Evolutionary conservation across 2,797 vertebrate genomes (phyloP), one percentile per base, ranked within the genome.

Genomic region (Tinamus major): DNA sequence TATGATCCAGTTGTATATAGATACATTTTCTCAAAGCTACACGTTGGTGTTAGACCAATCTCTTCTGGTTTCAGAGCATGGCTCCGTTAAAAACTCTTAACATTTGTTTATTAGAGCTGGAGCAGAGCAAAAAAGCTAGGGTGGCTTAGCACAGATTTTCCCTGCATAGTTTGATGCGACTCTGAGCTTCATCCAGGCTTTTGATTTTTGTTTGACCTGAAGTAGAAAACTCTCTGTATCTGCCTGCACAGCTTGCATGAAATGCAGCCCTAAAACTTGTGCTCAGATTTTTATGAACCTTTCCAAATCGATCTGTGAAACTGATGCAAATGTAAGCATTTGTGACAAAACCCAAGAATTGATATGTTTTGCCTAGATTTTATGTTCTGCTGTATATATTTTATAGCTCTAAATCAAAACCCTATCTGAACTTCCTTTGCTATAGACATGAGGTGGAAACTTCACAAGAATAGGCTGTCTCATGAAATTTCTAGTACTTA

Each of bases 11-110:
- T 69, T 1, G 1, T 67, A 86, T 82, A 79, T 76, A 74, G 94
- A 81, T 27, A 63, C 27, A 11, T 89, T 63, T 72, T 92, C 79
- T 61, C 61, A 61, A 82, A 87, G 87, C 80, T 86, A 56, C 85
- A 64, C 13, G 0, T 67, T 21, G 37, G 51, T 83, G 77, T 8
- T 33, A 33, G 77, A 82, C 67, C 77, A 82, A 59, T 79, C 49
- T 41, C 89, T 31, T 41, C 42, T 44, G 61, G 1, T 79, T 94
- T 63, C 70, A 56, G 90, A 72, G 62, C 59, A 65, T 74, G 85
- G 51, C 84, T 90, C 78, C n/a, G 67, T 91, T 88, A 80, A 95
- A 42, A 35, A 12, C 63, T 76, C 76, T 56, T 72, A 31, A 44
- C 2, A 2, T 44, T 56, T 62, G 27, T 69, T 71, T 78, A 67